Conservation (phyloP, 2,888 invertebrate species). For the Synanthedon formicaeformis region DNA sequence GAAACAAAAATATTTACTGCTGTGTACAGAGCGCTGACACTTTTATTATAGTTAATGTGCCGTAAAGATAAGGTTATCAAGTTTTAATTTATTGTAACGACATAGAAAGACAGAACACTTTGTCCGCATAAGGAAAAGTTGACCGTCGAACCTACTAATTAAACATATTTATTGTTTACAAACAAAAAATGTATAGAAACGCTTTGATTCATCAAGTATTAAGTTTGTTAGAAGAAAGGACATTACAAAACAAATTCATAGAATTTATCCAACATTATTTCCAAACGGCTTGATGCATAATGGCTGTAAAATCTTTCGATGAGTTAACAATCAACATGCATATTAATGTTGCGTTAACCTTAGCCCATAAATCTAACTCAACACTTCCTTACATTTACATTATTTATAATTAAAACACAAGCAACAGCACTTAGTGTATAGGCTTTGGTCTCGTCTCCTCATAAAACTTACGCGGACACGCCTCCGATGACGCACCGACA, state of each 20-base stretch:
- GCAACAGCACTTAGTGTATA: conserved; percentile 3
- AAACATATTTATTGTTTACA: too few species aligned
- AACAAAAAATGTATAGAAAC: too few species aligned
- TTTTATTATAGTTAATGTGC: conserved; percentile 7
- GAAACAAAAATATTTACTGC: neutral
- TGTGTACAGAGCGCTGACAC: conserved; percentile 5
- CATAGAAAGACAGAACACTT: neutral
- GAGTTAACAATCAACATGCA: neutral
- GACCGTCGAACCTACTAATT: too few species aligned
- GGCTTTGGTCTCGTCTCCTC: conserved; percentile 16
- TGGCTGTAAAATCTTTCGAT: neutral
- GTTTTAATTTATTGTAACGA: neutral
- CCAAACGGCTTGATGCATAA: too few species aligned
- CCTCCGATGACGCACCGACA: conserved; percentile 56
- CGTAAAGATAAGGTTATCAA: neutral
- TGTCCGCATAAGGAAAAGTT: neutral
- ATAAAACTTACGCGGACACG: conserved; percentile 46
- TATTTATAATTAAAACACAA: conserved; percentile 3
- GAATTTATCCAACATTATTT: too few species aligned
- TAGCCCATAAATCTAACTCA: neutral
- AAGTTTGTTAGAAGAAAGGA: too few species aligned
- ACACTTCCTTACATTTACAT: neutral
- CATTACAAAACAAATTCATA: too few species aligned
- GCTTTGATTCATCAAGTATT: too few species aligned
- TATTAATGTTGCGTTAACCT: neutral